Conservation (phyloP, 2,797 vertebrate genomes). For the Anguilla marmorata region DNA sequence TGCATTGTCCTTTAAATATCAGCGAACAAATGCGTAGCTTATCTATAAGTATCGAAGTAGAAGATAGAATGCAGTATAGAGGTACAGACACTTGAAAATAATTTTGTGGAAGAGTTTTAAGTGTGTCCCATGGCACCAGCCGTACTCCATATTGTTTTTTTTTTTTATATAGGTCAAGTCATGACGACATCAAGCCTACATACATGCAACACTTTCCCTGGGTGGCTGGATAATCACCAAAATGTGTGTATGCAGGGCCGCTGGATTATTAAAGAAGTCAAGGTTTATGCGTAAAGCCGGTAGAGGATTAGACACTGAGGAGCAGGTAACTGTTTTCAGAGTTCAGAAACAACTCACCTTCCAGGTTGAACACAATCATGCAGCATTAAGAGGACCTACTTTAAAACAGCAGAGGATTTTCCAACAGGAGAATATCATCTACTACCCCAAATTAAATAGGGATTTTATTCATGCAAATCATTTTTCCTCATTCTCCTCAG, state of each 20-base stretch:
- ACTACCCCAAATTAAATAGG: not conserved
- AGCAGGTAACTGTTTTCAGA: conserved; percentile 1
- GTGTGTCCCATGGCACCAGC: not conserved
- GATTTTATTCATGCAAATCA: not conserved
- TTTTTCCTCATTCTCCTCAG: not conserved
- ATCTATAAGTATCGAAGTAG: not conserved
- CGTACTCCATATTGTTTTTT: not conserved
- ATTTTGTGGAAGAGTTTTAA: not conserved
- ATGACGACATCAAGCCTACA: not conserved
- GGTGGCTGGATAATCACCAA: not conserved
- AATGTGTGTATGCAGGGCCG: not conserved
- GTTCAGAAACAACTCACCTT: not conserved
- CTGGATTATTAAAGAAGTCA: not conserved
- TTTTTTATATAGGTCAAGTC: not conserved
- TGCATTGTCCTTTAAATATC: not conserved
- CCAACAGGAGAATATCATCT: not conserved
- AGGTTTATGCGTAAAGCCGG: not conserved
- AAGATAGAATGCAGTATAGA: not conserved
- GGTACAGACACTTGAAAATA: not conserved
- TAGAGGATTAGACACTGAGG: not conserved
- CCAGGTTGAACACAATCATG: conserved; percentile 20
- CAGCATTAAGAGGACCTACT: not conserved
- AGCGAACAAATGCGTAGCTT: not conserved
- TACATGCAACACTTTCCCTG: not conserved
- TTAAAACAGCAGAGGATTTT: not conserved